Percentiles rank a stretch among this genome's conserved stretches.
phyloP scores from a whole-genome alignment of 2,797 vertebrate species.

The Gephyroberyx darwinii region DNA sequence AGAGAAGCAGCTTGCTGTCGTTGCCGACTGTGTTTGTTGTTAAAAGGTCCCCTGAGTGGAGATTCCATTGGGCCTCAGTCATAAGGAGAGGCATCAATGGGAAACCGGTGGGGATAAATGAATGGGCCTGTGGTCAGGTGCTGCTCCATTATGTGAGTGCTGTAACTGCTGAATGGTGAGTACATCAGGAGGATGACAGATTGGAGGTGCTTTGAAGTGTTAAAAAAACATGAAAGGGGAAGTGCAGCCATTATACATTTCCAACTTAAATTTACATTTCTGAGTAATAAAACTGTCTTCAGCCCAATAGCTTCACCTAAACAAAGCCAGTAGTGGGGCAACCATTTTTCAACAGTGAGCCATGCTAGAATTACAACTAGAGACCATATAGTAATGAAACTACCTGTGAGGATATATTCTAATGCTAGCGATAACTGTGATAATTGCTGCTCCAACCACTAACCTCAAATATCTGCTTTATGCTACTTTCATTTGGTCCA shows the following conservation, averaged over 20 bases:
- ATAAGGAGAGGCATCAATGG: conserved; percentile 80
- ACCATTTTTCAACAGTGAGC: neutral
- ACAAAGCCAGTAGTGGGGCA: neutral
- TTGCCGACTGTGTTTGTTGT: conserved; percentile 82
- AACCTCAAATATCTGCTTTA: neutral
- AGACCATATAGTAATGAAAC: too few species aligned
- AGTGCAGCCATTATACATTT: neutral
- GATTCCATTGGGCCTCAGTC: conserved; percentile 80
- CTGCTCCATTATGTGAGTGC: conserved; percentile 68
- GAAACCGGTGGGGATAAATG: conserved; percentile 74
- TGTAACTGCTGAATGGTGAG: conserved; percentile 71
- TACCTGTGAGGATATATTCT: neutral
- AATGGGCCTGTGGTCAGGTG: conserved; percentile 78
- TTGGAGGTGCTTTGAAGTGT: conserved; percentile 23
- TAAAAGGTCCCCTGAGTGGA: conserved; percentile 79
- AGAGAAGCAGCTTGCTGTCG: conserved; percentile 80
- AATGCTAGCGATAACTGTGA: neutral
- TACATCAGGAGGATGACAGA: conserved; percentile 54
- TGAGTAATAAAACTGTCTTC: neutral
- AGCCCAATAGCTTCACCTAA: neutral
- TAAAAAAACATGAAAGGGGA: conserved; percentile 5
- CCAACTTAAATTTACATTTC: neutral
- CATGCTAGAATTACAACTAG: neutral
- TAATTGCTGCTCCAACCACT: neutral
- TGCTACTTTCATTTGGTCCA: neutral